A percentile compares a stretch with the other conserved stretches of the same genome.
These are phyloP conservation scores for Heterotilapia buettikoferi DNA, from an alignment of 2,113 vertebrate genomes.

Conservation along the genomic window DNA sequence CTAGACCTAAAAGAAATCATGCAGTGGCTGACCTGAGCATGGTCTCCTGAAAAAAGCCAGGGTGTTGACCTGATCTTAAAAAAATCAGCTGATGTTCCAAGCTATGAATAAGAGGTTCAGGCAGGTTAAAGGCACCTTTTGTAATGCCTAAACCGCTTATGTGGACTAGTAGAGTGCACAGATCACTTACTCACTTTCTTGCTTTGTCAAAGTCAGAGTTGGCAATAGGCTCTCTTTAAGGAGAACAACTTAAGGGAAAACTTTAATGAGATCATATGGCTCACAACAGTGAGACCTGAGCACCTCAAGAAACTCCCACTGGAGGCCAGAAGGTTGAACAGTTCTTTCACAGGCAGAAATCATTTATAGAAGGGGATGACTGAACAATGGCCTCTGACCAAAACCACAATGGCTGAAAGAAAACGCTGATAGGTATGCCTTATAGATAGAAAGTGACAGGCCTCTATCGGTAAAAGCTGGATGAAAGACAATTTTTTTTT, in stretches of 20 bases:
- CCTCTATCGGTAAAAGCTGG: background rate
- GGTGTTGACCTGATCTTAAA: background rate
- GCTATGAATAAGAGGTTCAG: background rate
- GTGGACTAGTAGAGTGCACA: background rate
- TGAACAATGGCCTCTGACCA: background rate
- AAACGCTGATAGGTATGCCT: background rate
- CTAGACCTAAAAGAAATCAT: background rate
- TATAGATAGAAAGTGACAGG: background rate
- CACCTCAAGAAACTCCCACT: background rate
- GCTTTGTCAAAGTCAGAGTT: background rate
- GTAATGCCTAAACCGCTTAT: background rate
- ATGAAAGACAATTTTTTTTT: background rate
- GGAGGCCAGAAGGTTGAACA: background rate
- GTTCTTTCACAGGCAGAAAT: background rate
- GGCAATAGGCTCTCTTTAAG: background rate
- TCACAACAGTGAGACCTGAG: background rate
- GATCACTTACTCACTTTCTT: background rate
- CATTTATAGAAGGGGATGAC: background rate
- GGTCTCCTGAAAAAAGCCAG: background rate
- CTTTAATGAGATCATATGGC: background rate
- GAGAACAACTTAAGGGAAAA: background rate
- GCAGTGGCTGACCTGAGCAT: background rate
- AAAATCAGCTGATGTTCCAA: background rate
- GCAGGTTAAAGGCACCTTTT: background rate
- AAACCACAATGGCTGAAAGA: background rate